Evolutionary conservation across 2,113 vertebrate genomes (phyloP).

Genomic region (Gymnorhina tibicen): DNA sequence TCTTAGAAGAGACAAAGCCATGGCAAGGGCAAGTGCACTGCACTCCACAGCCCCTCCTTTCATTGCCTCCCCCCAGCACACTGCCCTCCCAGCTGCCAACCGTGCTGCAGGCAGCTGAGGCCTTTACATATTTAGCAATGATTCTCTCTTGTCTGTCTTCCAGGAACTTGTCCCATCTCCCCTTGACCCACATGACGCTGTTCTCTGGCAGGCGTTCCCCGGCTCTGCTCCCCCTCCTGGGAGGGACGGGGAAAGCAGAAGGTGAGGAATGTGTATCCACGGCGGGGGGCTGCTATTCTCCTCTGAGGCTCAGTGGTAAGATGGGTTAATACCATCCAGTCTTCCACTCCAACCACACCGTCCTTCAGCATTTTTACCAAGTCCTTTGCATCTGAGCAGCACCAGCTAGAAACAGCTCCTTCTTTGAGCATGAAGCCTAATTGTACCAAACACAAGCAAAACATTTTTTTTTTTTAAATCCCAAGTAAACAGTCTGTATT

Average conservation of each 20-base stretch:
- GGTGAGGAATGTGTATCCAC: not conserved
- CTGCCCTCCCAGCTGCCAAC: not conserved
- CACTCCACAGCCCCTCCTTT: not conserved
- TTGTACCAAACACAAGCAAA: constrained; percentile 44
- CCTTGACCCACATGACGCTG: not conserved
- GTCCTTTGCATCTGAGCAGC: not conserved
- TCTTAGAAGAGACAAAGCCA: not conserved
- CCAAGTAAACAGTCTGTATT: constrained; percentile 88
- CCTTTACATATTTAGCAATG: not conserved
- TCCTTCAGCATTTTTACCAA: not conserved
- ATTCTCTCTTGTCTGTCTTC: not conserved
- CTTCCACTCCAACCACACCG: not conserved
- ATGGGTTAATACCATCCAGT: not conserved
- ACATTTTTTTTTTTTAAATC: constrained; percentile 41
- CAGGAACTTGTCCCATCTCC: not conserved
- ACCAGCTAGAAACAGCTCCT: not conserved
- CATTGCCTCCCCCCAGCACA: not conserved
- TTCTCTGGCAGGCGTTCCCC: not conserved
- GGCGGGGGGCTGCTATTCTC: not conserved
- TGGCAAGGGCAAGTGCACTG: not conserved
- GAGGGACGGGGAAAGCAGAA: not conserved
- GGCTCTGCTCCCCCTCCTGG: fast-evolving
- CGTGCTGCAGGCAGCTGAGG: not conserved
- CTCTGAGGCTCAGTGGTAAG: not conserved
- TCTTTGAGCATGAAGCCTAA: not conserved